Evolutionary conservation across 92 coral and sea anemone genomes (phyloP).

Genomic region (Phenganax subtilis): DNA sequence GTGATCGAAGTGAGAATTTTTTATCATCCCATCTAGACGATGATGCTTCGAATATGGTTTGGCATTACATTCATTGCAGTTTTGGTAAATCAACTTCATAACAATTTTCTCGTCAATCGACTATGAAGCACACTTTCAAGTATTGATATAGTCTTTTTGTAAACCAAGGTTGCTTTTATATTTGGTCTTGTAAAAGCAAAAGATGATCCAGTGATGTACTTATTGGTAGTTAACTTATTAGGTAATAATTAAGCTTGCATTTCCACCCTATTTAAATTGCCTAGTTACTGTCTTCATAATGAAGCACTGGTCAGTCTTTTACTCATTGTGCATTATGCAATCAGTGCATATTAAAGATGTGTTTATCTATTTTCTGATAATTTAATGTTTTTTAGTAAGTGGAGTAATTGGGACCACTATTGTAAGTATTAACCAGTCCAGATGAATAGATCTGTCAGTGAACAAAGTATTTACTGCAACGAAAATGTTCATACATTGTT

Average conservation of each 20-base stretch:
- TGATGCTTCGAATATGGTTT: constrained; percentile 32
- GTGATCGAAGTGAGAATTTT: not conserved
- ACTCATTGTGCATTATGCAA: not conserved
- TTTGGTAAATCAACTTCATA: not conserved
- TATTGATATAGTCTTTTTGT: not conserved
- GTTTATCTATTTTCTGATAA: not conserved
- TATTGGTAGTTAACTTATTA: constrained; percentile 27
- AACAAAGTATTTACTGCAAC: not conserved
- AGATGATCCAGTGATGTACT: constrained; percentile 37
- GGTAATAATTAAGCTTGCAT: not conserved
- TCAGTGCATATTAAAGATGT: not conserved
- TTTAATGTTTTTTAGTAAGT: constrained; percentile 35
- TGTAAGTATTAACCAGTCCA: constrained; percentile 32
- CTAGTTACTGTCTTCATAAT: not conserved
- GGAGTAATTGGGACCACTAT: constrained; percentile 46
- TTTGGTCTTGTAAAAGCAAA: constrained; percentile 38
- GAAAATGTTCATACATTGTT: not conserved
- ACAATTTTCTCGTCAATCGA: not conserved
- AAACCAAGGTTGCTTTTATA: constrained; percentile 26
- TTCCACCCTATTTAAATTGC: not conserved
- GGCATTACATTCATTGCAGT: constrained; percentile 22
- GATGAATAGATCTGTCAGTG: not conserved
- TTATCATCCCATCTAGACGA: not conserved
- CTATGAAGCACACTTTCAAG: not conserved
- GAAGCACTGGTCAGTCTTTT: too few relatives aligned